Conservation (phyloP, 2,888 invertebrate species). For the Salpingus planirostris region DNA sequence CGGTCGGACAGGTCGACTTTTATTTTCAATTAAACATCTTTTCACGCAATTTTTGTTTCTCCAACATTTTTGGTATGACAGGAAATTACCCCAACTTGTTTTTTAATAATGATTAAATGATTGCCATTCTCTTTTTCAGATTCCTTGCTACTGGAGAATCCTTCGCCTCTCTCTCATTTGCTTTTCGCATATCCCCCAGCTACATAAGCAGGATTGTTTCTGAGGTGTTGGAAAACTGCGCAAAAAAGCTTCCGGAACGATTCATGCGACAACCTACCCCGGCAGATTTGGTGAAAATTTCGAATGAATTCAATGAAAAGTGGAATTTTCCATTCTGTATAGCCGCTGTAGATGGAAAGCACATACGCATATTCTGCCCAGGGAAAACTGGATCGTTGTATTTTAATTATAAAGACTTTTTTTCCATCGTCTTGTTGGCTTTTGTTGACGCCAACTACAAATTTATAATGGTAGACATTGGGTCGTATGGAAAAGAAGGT, state of each 20-base stretch:
- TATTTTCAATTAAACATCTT: no score
- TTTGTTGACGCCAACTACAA: conserved; percentile 22
- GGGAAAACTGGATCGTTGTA: conserved; percentile 19
- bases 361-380: conserved; percentile 21
- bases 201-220: not conserved
- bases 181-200: not conserved
- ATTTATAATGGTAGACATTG: conserved; percentile 24
- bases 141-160: not conserved
- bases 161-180: not conserved
- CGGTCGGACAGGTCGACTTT: no score
- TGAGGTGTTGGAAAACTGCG: not conserved
- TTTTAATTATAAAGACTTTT: conserved; percentile 26
- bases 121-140: not conserved
- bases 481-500: conserved; percentile 16
- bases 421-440: conserved; percentile 24
- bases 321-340: conserved; percentile 19
- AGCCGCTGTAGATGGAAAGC: conserved; percentile 27
- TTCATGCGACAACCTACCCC: conserved; percentile 12
- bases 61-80: no score
- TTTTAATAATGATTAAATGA: not conserved
- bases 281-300: conserved; percentile 20
- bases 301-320: conserved; percentile 18
- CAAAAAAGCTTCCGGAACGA: not conserved
- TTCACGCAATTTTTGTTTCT: no score
- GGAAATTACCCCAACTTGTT: not conserved